Base-by-base conservation (phyloP, 1,140 invertebrate genomes). In the Luehdorfia chinensis region DNA sequence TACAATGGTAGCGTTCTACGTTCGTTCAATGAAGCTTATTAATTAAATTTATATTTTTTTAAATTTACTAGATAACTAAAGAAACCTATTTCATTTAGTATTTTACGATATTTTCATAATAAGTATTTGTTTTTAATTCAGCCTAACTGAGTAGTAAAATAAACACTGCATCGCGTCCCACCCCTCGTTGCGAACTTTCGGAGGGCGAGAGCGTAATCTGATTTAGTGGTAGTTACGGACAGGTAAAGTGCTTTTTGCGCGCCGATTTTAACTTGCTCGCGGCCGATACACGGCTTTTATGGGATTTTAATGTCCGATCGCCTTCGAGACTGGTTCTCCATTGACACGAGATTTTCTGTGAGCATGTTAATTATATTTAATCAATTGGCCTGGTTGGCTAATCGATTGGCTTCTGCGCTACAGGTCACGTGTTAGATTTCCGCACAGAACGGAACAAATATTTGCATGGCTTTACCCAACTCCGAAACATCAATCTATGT, bases 241-340 rank as follows among this genome's bases (percentile, higher is more conserved):
- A 76, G 72, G 73, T 73, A 66, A 64, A 75, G 62, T 70, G 69
- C 66, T 68, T 62, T 56, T 67, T 58, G 50, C 59, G 55, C 54
- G n/a, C n/a, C n/a, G n/a, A n/a, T n/a, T n/a, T n/a, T n/a, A 62
- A 65, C 54, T 52, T 52, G 54, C 55, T 58, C 52, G 45, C 36
- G 19, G 47, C 16, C 41, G 36, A 48, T 33, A 31, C 14, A 27
- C 25, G 3, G 1, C n/a, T 7, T 15, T 43, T 23, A 37, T 21
- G 11, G 9, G 4, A 9, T 16, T 27, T 43, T 30, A 18, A 28
- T 30, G 25, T 43, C 25, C 7, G 25, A 43, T 41, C 9, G 8
- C 1, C n/a, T 16, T n/a, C 7, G 39, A 3, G 13, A 14, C 2
- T 1, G 4, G 5, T 30, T 8, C 28, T 3, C 28, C 1, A 31